Conservation (phyloP, 2,113 vertebrate species). For the Indri indri region DNA sequence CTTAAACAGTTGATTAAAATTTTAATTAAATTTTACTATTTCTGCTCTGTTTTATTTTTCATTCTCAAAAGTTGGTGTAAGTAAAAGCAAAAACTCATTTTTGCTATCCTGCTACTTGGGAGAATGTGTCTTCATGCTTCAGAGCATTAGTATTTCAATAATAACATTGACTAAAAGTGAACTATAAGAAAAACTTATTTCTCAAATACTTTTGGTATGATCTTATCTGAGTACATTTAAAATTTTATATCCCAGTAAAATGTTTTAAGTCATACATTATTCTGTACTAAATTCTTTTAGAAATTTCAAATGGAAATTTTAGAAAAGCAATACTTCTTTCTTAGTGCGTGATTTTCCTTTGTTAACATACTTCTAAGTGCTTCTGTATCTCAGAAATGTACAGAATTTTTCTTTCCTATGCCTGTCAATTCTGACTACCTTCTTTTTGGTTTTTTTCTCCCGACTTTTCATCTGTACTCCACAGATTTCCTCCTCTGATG, state of each 20-base stretch:
- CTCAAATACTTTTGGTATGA: slow-evolving; percentile 64
- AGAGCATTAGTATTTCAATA: slow-evolving; percentile 73
- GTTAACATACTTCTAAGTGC: slow-evolving; percentile 24
- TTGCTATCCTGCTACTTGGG: slow-evolving; percentile 52
- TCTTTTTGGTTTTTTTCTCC: slow-evolving; percentile 79
- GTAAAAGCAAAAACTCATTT: slow-evolving; percentile 74
- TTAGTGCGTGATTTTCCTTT: slow-evolving; percentile 7
- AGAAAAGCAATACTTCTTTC: not conserved
- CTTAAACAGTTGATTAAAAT: slow-evolving; percentile 70
- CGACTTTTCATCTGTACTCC: slow-evolving; percentile 78
- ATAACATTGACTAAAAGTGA: slow-evolving; percentile 70
- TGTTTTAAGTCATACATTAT: slow-evolving; percentile 57
- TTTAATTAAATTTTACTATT: slow-evolving; percentile 72
- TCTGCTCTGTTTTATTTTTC: slow-evolving; percentile 68
- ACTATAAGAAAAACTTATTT: slow-evolving; percentile 73
- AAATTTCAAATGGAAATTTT: slow-evolving; percentile 45
- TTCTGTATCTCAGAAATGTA: slow-evolving; percentile 28
- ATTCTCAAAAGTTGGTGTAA: slow-evolving; percentile 72
- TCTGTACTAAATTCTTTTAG: slow-evolving; percentile 46
- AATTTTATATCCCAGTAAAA: slow-evolving; percentile 63
- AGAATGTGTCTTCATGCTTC: slow-evolving; percentile 64
- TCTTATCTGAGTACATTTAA: slow-evolving; percentile 70
- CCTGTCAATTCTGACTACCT: slow-evolving; percentile 71
- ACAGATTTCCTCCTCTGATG: slow-evolving; percentile 92
- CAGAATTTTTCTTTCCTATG: slow-evolving; percentile 26